Conservation (phyloP, 2,797 vertebrate species). For the Rhyacichthys aspro region DNA sequence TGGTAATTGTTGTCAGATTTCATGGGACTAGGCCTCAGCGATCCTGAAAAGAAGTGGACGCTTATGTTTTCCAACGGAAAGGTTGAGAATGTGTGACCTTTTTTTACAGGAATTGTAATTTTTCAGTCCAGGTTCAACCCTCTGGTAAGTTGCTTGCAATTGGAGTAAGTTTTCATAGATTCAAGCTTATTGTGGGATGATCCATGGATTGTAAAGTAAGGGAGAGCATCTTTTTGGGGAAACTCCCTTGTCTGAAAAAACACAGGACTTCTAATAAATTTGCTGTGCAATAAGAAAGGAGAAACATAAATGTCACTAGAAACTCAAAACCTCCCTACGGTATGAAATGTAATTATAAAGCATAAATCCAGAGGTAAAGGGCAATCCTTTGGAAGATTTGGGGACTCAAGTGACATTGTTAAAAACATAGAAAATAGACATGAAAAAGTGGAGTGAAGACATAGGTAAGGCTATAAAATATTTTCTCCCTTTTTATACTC, state of each 20-base stretch:
- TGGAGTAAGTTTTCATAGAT: conserved; percentile 32
- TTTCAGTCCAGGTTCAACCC: conserved; percentile 48
- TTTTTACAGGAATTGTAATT: conserved; percentile 38
- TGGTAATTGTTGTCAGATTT: conserved; percentile 77
- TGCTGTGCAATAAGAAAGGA: conserved; percentile 46
- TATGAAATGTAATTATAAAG: conserved; percentile 49
- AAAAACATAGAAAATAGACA: conserved; percentile 23
- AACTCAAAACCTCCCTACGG: conserved; percentile 53
- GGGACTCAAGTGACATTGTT: conserved; percentile 37
- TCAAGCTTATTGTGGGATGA: conserved; percentile 47
- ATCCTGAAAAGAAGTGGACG: conserved; percentile 71
- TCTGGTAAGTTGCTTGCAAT: conserved; percentile 50
- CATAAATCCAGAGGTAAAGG: conserved; percentile 54
- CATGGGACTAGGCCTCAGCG: conserved; percentile 52
- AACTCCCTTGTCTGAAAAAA: conserved; percentile 58
- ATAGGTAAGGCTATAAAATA: conserved; percentile 6
- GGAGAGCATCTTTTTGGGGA: conserved; percentile 50
- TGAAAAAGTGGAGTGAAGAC: conserved; percentile 52
- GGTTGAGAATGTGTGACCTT: conserved; percentile 69
- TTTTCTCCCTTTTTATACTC: conserved; percentile 28
- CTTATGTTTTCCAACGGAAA: conserved; percentile 63
- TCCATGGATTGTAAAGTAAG: conserved; percentile 46
- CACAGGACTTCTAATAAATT: conserved; percentile 64
- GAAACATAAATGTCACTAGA: conserved; percentile 59
- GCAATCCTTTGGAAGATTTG: conserved; percentile 41